Conservation (phyloP, 1,140 invertebrate species). For the Atta colombica region DNA sequence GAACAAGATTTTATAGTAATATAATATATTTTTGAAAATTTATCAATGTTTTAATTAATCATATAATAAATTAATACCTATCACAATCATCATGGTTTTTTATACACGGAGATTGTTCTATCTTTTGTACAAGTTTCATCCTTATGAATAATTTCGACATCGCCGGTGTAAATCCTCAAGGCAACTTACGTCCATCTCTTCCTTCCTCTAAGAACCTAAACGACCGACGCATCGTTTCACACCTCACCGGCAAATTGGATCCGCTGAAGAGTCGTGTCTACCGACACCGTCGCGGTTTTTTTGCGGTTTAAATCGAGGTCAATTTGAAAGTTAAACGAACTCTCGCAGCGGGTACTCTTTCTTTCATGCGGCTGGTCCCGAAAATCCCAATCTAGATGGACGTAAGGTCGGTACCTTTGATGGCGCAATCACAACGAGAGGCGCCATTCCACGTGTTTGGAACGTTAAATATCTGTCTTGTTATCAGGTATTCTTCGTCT, state of each 20-base stretch:
- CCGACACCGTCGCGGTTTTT: constrained; percentile 46
- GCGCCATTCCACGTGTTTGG: constrained; percentile 7
- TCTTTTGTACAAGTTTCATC: constrained; percentile 5
- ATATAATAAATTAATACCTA: no score
- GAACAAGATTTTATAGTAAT: not conserved
- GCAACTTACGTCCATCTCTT: constrained; percentile 36
- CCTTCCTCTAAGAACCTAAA: constrained; percentile 21
- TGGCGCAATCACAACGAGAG: constrained; percentile 32
- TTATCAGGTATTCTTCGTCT: constrained; percentile 50
- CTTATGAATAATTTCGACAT: constrained; percentile 55
- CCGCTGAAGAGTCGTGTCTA: constrained; percentile 35
- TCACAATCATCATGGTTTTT: not conserved
- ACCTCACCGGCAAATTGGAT: constrained; percentile 67
- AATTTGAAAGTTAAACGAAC: constrained; percentile 78
- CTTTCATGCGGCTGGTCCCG: constrained; percentile 16
- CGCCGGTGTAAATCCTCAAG: not conserved
- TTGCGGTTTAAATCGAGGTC: constrained; percentile 75
- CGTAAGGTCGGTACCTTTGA: constrained; percentile 59
- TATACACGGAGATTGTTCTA: not conserved
- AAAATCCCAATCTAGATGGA: constrained; percentile 71
- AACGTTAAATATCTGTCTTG: constrained; percentile 48
- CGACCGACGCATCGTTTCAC: constrained; percentile 17
- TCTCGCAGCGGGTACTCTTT: constrained; percentile 43
- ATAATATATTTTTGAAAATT: not conserved
- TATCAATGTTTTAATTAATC: no score